Evolutionary conservation across 2,113 vertebrate genomes (phyloP).

Genomic region (Coracopsis vasa): DNA sequence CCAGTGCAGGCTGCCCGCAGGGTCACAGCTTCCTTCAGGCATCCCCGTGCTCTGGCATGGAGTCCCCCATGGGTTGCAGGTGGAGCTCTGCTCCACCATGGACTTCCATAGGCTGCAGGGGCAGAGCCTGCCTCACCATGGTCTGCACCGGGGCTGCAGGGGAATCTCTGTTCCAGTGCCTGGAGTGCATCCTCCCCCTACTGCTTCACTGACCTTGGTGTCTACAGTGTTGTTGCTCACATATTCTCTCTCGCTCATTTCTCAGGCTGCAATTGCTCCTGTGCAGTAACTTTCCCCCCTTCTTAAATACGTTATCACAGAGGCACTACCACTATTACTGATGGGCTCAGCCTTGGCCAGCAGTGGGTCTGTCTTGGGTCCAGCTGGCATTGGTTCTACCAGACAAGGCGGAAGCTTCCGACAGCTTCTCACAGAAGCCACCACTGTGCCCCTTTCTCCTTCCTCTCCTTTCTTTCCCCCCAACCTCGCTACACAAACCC

Average conservation of each 20-base stretch:
- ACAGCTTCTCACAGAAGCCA: background rate
- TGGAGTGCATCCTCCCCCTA: background rate
- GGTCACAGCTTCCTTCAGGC: background rate
- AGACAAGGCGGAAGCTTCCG: background rate
- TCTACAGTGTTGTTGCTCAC: background rate
- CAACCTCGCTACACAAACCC: background rate
- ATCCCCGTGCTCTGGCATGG: background rate
- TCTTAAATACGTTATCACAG: background rate
- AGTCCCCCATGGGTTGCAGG: background rate
- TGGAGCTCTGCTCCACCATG: too few relatives aligned
- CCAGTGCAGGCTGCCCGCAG: background rate
- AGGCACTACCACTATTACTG: background rate
- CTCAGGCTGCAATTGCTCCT: background rate
- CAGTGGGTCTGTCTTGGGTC: background rate
- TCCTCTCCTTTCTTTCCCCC: too few relatives aligned
- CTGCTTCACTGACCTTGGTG: background rate
- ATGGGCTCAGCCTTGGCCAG: background rate
- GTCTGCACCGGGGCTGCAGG: too few relatives aligned
- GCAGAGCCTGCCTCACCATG: background rate
- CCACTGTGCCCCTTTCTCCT: background rate
- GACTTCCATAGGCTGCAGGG: background rate
- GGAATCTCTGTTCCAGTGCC: background rate
- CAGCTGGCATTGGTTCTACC: background rate
- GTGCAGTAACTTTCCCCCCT: background rate
- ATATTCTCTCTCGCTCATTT: background rate